phyloP scores from a whole-genome alignment of 2,888 invertebrate species.

The Mystacides longicornis region DNA sequence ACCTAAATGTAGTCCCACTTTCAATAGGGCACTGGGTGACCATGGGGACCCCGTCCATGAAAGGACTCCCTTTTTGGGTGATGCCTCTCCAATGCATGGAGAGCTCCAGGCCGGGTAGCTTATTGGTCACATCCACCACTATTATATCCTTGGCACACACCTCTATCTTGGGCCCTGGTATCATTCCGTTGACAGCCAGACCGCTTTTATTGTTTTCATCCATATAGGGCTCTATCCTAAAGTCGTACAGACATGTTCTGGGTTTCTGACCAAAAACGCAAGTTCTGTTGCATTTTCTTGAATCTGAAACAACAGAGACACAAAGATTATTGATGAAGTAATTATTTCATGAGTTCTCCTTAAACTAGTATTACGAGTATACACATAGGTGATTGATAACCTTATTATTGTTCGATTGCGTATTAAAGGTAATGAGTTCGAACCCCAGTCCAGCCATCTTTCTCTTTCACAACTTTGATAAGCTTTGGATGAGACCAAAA shows the following conservation, averaged over 20 bases:
- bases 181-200: constrained; percentile 38
- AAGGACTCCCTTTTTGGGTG: constrained; percentile 54
- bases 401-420: too few species aligned
- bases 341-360: too few species aligned
- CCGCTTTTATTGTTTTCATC: constrained; percentile 34
- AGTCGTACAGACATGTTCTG: constrained; percentile 38
- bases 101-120: constrained; percentile 38
- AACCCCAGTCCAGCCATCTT: too few species aligned
- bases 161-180: constrained; percentile 51
- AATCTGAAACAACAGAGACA: constrained; percentile 15
- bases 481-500: too few species aligned
- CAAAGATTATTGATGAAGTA: too few species aligned
- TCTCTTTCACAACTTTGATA: too few species aligned
- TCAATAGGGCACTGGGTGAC: constrained; percentile 70
- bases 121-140: constrained; percentile 65
- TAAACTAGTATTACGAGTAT: too few species aligned
- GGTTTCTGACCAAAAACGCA: constrained; percentile 48
- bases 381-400: too few species aligned
- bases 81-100: constrained; percentile 74
- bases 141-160: constrained; percentile 67
- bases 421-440: too few species aligned
- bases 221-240: constrained; percentile 36
- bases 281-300: constrained; percentile 37
- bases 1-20: constrained; percentile 61
- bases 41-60: constrained; percentile 71